phyloP scores from a whole-genome alignment of 2,797 vertebrate genomes.

The Sternarchorhynchus goeldii region DNA sequence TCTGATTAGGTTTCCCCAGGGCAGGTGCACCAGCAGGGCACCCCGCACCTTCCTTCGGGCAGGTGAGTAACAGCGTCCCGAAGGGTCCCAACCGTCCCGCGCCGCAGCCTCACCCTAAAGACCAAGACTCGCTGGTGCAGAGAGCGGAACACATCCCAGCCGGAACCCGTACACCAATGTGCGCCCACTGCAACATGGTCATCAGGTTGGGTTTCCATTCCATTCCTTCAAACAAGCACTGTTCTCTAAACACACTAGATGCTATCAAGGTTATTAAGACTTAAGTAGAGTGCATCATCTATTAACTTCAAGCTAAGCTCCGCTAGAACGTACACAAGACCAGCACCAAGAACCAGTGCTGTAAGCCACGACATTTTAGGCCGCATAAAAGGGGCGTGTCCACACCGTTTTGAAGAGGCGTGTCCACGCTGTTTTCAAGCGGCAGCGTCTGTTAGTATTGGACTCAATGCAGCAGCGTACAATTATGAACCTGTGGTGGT shows the following conservation, averaged over 20 bases:
- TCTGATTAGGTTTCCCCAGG: conserved; percentile 67
- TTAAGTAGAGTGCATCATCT: no score
- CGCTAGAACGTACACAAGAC: no score
- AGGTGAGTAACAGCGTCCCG: conserved; percentile 68
- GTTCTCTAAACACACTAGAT: no score
- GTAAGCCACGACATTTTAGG: no score
- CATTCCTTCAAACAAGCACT: background rate
- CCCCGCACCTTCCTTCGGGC: conserved; percentile 77
- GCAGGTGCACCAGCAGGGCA: conserved; percentile 56
- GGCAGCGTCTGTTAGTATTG: no score
- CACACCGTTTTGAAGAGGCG: no score
- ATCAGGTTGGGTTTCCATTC: conserved; percentile 80
- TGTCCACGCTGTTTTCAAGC: no score
- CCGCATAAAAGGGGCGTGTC: no score
- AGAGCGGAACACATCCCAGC: conserved; percentile 94
- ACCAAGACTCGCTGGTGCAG: conserved; percentile 89
- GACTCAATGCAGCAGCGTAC: no score
- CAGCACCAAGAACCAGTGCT: background rate
- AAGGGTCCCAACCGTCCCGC: conserved; percentile 68
- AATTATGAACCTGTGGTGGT: no score
- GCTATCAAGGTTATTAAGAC: no score
- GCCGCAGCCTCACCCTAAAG: conserved; percentile 75
- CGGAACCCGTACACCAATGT: conserved; percentile 92
- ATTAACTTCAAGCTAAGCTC: no score
- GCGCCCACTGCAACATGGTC: conserved; percentile 87